These are phyloP conservation scores for Choloepus didactylus DNA, from an alignment of 2,797 vertebrate genomes.

Conservation along the genomic window DNA sequence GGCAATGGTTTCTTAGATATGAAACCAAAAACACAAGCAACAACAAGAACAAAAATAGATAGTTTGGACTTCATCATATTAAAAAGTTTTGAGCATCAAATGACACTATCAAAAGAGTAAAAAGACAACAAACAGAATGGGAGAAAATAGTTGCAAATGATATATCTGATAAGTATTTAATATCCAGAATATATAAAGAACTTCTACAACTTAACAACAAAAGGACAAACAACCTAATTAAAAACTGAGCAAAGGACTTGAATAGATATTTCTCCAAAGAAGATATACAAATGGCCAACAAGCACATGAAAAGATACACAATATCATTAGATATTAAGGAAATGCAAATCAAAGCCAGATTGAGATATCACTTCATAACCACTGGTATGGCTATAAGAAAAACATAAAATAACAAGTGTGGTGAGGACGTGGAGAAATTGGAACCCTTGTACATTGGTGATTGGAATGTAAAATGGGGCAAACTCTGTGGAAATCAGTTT, in stretches of 20 bases:
- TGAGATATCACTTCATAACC: not conserved
- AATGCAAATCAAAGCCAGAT: not conserved
- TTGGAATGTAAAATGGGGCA: slow-evolving; percentile 5
- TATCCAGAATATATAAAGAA: not conserved
- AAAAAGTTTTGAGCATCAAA: slow-evolving; percentile 3
- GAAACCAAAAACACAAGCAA: not conserved
- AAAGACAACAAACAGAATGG: not conserved
- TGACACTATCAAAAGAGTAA: not conserved
- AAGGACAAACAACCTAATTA: not conserved
- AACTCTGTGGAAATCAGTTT: not conserved
- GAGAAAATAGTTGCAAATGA: not conserved
- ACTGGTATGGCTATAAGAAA: not conserved
- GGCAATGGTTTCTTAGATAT: not conserved
- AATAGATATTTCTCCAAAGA: not conserved
- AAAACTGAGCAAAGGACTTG: not conserved
- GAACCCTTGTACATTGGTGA: not conserved
- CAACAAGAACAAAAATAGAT: not conserved
- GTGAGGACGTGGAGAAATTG: not conserved
- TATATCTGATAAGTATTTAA: not conserved
- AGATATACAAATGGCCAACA: no score
- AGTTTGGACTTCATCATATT: not conserved
- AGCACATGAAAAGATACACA: not conserved
- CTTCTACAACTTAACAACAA: not conserved
- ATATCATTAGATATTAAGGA: slow-evolving; percentile 13
- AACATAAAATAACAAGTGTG: not conserved